Evolutionary conservation across 2,113 vertebrate species (phyloP).

Genomic region (Oreochromis aureus): DNA sequence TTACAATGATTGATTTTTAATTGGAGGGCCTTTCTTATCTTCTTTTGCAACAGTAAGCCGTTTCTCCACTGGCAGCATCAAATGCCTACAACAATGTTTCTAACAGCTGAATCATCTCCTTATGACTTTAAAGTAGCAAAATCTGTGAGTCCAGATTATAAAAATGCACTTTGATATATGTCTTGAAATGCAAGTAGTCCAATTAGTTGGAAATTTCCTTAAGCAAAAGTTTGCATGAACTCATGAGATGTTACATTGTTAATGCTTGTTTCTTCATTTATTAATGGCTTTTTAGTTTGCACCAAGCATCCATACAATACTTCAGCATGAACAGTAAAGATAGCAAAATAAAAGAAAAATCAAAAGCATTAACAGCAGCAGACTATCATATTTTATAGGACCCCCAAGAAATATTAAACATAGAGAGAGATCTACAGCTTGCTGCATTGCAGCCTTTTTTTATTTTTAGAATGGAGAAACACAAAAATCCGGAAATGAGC

Average conservation of each 20-base stretch:
- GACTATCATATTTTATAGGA: neutral
- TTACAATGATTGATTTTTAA: neutral
- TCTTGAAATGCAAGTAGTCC: neutral
- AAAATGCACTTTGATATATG: neutral
- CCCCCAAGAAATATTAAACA: neutral
- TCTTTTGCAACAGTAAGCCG: conserved; percentile 56
- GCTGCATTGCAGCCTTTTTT: neutral
- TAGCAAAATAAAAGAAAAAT: neutral
- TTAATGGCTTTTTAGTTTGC: neutral
- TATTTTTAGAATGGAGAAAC: neutral
- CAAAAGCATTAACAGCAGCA: neutral
- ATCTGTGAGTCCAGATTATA: neutral
- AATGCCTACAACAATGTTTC: conserved; percentile 40
- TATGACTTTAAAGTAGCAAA: neutral
- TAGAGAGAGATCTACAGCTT: neutral
- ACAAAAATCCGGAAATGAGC: neutral
- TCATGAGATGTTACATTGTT: neutral
- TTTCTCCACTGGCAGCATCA: neutral
- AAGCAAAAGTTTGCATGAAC: neutral
- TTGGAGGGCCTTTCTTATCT: conserved; percentile 42
- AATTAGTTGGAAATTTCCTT: neutral
- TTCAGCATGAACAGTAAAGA: neutral
- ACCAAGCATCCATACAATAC: neutral
- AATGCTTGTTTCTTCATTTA: neutral
- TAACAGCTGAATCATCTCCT: conserved; percentile 23